Conservation (phyloP, 1,140 invertebrate genomes). For the Asobara japonica region DNA sequence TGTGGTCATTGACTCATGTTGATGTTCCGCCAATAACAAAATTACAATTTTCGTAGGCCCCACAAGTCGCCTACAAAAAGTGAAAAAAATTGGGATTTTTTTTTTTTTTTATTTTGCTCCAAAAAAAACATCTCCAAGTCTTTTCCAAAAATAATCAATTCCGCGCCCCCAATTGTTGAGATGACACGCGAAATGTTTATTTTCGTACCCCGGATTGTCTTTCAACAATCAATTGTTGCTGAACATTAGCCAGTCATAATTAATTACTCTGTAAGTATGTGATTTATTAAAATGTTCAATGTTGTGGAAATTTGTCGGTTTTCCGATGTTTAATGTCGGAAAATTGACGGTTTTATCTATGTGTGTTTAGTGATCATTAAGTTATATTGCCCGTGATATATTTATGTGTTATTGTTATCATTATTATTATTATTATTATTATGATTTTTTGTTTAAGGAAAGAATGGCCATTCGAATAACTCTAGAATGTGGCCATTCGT, state of each 20-base stretch:
- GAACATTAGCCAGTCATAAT: background rate
- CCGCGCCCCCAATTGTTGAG: background rate
- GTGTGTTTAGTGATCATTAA: too few species aligned
- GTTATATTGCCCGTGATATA: background rate
- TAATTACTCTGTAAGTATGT: background rate
- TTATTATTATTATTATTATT: background rate
- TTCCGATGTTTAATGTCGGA: too few species aligned
- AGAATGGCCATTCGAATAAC: conserved; percentile 83
- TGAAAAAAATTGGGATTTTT: too few species aligned
- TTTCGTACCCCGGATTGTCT: background rate
- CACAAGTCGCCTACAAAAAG: too few species aligned
- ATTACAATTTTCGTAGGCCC: too few species aligned
- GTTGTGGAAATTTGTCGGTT: too few species aligned
- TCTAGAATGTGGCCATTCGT: conserved; percentile 92
- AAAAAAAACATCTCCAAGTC: too few species aligned
- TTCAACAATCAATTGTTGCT: background rate
- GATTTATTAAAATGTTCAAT: background rate
- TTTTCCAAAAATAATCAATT: too few species aligned
- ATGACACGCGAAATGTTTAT: conserved; percentile 9
- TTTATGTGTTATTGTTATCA: background rate
- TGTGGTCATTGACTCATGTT: background rate
- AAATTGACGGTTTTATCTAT: too few species aligned
- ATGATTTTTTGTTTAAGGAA: conserved; percentile 31
- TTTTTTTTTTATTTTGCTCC: background rate
- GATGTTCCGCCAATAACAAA: too few species aligned